Evolutionary conservation across 2,888 invertebrate species (phyloP).

Genomic region (Arge pagana): DNA sequence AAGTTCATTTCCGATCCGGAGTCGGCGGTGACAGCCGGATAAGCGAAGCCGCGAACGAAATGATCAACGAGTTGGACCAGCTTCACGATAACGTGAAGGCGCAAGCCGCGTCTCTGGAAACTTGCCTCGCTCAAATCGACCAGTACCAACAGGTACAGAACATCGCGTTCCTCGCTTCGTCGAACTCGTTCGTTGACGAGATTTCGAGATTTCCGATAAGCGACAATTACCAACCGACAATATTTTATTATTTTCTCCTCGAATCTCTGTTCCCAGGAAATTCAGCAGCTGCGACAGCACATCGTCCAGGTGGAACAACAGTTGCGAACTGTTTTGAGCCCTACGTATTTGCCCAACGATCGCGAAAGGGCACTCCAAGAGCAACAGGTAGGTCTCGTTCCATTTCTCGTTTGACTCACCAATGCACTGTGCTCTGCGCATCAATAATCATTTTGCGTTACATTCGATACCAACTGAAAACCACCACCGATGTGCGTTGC

Average conservation of each 20-base stretch:
- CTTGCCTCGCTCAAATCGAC: conserved; percentile 83
- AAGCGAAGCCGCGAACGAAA: conserved; percentile 71
- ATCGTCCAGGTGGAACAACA: conserved; percentile 88
- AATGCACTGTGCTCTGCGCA: conserved; percentile 38
- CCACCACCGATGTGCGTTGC: conserved; percentile 45
- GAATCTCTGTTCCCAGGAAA: conserved; percentile 64
- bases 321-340: conserved; percentile 79
- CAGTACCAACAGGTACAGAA: conserved; percentile 74
- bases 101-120: conserved; percentile 71
- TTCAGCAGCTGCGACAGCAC: conserved; percentile 81
- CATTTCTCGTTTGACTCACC: conserved; percentile 28
- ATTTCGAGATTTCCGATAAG: conserved; percentile 7
- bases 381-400: conserved; percentile 78
- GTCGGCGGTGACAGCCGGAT: conserved; percentile 80
- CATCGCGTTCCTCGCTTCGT: too few relatives aligned
- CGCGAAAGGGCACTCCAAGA: conserved; percentile 79
- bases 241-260: not conserved
- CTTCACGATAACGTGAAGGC: conserved; percentile 66
- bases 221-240: conserved; percentile 1
- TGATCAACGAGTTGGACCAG: conserved; percentile 72
- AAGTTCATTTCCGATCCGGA: conserved; percentile 88
- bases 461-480: conserved; percentile 51
- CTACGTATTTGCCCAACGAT: conserved; percentile 82
- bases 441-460: too few relatives aligned
- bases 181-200: not conserved